These are phyloP conservation scores for Rhineura floridana DNA, from an alignment of 2,113 vertebrate genomes.

Conservation along the genomic window DNA sequence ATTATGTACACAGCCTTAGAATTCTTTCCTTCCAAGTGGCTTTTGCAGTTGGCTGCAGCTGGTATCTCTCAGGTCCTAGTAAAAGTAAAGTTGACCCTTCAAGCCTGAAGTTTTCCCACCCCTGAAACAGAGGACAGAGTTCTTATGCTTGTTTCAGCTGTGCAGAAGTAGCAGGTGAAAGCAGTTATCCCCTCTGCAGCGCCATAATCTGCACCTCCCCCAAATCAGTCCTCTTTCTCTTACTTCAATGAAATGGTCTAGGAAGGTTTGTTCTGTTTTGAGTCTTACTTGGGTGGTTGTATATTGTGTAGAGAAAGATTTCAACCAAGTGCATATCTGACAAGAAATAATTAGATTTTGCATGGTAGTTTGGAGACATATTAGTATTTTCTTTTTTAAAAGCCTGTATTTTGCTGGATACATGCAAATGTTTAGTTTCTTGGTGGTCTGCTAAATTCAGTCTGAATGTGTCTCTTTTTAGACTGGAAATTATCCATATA, in stretches of 20 bases:
- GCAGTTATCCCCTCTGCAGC: not conserved
- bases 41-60: not conserved
- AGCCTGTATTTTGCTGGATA: not conserved
- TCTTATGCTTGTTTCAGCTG: not conserved
- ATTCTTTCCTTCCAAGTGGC: not conserved
- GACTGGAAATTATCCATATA: constrained; percentile 12
- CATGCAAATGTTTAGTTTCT: constrained; percentile 21
- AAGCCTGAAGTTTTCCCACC: not conserved
- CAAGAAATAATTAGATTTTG: not conserved
- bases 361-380: constrained; percentile 13
- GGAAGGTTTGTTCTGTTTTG: not conserved
- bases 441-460: not conserved
- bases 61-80: not conserved
- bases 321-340: not conserved
- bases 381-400: not conserved
- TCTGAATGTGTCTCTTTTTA: constrained; percentile 20
- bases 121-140: not conserved
- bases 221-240: not conserved
- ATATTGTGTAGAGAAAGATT: not conserved
- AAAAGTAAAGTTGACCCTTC: not conserved
- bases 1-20: too few species aligned
- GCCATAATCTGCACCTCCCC: not conserved
- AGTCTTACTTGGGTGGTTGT: not conserved
- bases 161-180: not conserved
- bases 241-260: not conserved